Conservation (phyloP, 1,140 invertebrate species). For the Atta cephalotes region DNA sequence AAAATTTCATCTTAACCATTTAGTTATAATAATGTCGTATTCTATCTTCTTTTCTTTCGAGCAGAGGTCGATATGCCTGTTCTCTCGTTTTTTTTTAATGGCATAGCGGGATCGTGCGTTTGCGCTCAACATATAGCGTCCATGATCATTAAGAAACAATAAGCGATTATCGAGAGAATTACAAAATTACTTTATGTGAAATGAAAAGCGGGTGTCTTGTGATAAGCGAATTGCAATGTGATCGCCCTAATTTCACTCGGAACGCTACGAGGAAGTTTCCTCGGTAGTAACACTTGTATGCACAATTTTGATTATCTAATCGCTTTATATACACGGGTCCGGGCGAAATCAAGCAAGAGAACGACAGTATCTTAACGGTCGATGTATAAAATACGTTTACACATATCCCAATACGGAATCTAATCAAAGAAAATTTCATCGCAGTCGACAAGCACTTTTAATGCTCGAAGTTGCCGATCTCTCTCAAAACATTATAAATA, state of each 20-base stretch:
- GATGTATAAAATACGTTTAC: constrained; percentile 68
- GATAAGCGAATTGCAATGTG: constrained; percentile 69
- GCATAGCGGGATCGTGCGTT: constrained; percentile 36
- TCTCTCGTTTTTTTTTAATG: constrained; percentile 25
- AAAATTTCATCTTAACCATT: constrained; percentile 67
- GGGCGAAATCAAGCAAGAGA: constrained; percentile 64
- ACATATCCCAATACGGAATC: constrained; percentile 50
- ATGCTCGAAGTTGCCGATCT: constrained; percentile 28
- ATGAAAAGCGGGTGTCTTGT: constrained; percentile 18
- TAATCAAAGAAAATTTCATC: constrained; percentile 26
- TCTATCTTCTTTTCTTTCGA: constrained; percentile 59
- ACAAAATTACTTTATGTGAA: constrained; percentile 28
- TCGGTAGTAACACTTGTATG: constrained; percentile 54
- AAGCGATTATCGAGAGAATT: constrained; percentile 26
- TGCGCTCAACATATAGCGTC: neutral
- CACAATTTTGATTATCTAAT: constrained; percentile 77
- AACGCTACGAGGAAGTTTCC: constrained; percentile 32
- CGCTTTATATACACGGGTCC: constrained; percentile 69
- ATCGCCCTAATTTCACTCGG: constrained; percentile 67
- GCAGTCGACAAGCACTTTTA: neutral
- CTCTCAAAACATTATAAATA: constrained; percentile 36
- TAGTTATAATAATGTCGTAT: constrained; percentile 70
- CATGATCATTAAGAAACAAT: constrained; percentile 27
- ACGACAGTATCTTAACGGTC: constrained; percentile 53
- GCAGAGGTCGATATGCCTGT: constrained; percentile 73